Percentiles rank a stretch among this genome's conserved stretches.
Evolutionary conservation across 2,113 vertebrate genomes (phyloP).

Genomic region (zebrafish (Danio rerio)): GRCz12tu NC_133179.1:11419001-11419500

Average conservation of each 20-base stretch:
- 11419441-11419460: background rate
- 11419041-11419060: background rate
- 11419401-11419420: background rate
- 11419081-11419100: slow-evolving; percentile 1
- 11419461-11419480: background rate
- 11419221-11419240: slow-evolving; percentile 16
- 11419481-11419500: background rate
- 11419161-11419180: background rate
- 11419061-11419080: background rate
- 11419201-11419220: slow-evolving; percentile 13
- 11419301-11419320: slow-evolving; percentile 44
- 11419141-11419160: background rate
- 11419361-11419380: background rate
- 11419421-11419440: background rate
- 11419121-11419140: slow-evolving; percentile 29
- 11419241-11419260: slow-evolving; percentile 18
- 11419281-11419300: slow-evolving; percentile 21
- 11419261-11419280: slow-evolving; percentile 25
- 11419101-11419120: background rate
- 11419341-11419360: slow-evolving; percentile 11
- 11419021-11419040: slow-evolving; percentile 14
- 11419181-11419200: slow-evolving; percentile 3
- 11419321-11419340: slow-evolving; percentile 13
- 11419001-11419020: slow-evolving; percentile 15
- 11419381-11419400: background rate